Evolutionary conservation across 35 echinoderm and acorn worm genomes (phyloP), one percentile per base, ranked within the genome.

Genomic region (Nesometra sesokonis): DNA sequence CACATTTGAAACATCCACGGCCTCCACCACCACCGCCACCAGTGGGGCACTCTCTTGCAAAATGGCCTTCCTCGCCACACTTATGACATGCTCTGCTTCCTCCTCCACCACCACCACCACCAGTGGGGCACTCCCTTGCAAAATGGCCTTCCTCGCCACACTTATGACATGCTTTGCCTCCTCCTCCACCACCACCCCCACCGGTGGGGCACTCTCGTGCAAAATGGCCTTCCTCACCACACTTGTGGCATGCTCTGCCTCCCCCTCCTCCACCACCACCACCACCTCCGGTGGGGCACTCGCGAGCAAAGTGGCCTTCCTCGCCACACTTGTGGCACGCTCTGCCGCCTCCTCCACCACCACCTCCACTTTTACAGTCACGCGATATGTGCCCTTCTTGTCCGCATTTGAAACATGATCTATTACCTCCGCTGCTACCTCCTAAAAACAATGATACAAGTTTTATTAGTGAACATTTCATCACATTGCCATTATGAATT

Each of bases 41-140:
- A 89, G 81, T 93, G 31, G 91, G 91, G 37, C 91, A 93, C 35
- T 93, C 91, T 57, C 84, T 80, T 40, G 88, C 88, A 43, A 93
- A 90, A 79, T 93, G 91, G 32, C 91, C 91, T 0, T 27, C 77
- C 78, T 67, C 67, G 23, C 34, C 34, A 46, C 34, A 39, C 30
- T 82, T 81, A 38, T 80, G 37, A 31, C 87, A 88, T 3, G 35
- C 40, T 34, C 80, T 78, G 46, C 77, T 78, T 29, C 87, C 43
- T 0, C 87, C 78, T 36, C 86, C 84, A 19, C 84, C 84, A 0
- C 84, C 77, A 33, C 87, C 79, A 5, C 87, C 87, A 34, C 76
- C 34, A 89, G 81, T 93, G 31, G 91, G 91, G 37, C 91, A 93
- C 35, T 93, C 91, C 35, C 84, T 80, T 40, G 88, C 88, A 43